Evolutionary conservation across 2,888 invertebrate genomes (phyloP), one percentile per base, ranked within the genome.

Genomic region (Drosophila mimica): DNA sequence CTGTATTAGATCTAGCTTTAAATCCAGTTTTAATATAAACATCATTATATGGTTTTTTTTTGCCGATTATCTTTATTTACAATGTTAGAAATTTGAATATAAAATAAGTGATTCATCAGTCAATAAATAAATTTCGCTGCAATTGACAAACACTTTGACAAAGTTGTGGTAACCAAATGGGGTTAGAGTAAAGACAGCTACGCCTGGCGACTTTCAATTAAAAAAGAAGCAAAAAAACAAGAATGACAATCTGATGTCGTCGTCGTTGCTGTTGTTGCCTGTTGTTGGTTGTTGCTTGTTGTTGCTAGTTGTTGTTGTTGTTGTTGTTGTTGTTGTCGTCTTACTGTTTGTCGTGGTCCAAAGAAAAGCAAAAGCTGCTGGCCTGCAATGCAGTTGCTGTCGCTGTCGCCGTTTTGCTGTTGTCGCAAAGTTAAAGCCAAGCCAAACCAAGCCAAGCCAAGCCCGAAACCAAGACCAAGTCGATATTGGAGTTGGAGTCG

Each of bases 191-290:
- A 57, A 67, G 66, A 76, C 83, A 88, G 83, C 88, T 85, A 81
- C 79, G 88, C 84, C 80, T 81, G 86, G 82, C 88, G 88, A 88
- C 87, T 88, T 88, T 88, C 87, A 88, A 88, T 88, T 88, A 89
- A 88, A 88, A 88, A 88, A 88, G 85, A 88, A 85, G 85, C 84
- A 85, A 82, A 83, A 84, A 87, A 88, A 89, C 85, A 88, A 89
- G 87, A 88, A 88, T 88, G 87, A 88, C 87, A 88, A 88, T 88
- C 87, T 88, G 87, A 88, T 89, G 86, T 86, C 88, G 85, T 83
- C 58, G 76, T 78, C 25, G 79, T 57, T 20, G 76, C 73, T 8
- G 46, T 46, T 46, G 46, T 46, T 46, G 46, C 25, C 51, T 48
- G 67, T 28, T 53, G 63, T 68, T 64, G 82, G 64, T 49, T 43